Conservation (phyloP, 2,797 vertebrate genomes). For the Lutjanus campechanus region DNA sequence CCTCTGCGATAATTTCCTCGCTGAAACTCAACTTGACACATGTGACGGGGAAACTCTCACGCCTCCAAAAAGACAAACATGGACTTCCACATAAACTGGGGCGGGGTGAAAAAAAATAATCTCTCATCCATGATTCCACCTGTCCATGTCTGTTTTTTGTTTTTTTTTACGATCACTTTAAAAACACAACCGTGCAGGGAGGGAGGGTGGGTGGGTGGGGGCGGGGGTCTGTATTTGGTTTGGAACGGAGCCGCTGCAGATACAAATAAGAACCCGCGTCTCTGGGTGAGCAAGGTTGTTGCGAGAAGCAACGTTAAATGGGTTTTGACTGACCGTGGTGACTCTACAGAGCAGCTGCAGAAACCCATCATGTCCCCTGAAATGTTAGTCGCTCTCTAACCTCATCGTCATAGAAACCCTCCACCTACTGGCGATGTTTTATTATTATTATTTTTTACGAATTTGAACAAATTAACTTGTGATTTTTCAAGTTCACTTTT, state of each 20-base stretch:
- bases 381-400: constrained; percentile 51
- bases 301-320: constrained; percentile 26
- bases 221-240: constrained; percentile 57
- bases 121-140: constrained; percentile 40
- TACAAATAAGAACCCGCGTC: constrained; percentile 50
- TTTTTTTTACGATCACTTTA: constrained; percentile 12
- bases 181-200: constrained; percentile 14
- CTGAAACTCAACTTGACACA: constrained; percentile 29
- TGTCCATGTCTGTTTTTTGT: constrained; percentile 24
- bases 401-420: constrained; percentile 48
- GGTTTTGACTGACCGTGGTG: constrained; percentile 44
- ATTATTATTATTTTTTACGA: not conserved
- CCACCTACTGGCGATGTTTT: not conserved
- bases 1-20: constrained; percentile 16
- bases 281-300: constrained; percentile 40
- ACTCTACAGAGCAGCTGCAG: constrained; percentile 63
- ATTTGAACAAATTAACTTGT: constrained; percentile 37
- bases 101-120: constrained; percentile 42
- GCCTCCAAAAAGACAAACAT: constrained; percentile 50
- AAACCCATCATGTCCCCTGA: constrained; percentile 56
- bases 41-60: constrained; percentile 20
- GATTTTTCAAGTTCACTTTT: constrained; percentile 7
- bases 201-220: not conserved
- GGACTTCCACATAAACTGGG: constrained; percentile 64
- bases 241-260: constrained; percentile 63